A percentile compares a stretch with the other conserved stretches of the same genome.
These are phyloP conservation scores for Apodemus speciosus DNA, from an alignment of 2,113 vertebrate genomes.

Conservation along the genomic window DNA sequence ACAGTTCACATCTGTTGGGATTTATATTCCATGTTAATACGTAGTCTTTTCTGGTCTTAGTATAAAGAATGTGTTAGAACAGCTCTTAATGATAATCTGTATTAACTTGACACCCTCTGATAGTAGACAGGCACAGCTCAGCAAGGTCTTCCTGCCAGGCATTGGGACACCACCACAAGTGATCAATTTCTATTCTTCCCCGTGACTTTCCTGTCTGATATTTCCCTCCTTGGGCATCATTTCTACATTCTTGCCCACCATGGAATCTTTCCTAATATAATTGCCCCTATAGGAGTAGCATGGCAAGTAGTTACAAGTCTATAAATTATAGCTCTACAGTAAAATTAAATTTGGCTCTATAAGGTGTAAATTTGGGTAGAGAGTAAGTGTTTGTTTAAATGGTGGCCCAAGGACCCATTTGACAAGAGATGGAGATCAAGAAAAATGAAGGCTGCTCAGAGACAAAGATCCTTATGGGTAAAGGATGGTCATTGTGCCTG, in stretches of 20 bases:
- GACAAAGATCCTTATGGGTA: neutral
- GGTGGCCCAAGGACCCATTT: neutral
- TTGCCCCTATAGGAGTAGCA: neutral
- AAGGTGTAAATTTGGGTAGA: neutral
- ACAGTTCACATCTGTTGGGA: neutral
- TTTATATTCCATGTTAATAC: slow-evolving; percentile 41
- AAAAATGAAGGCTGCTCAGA: neutral
- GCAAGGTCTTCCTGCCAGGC: neutral
- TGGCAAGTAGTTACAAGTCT: neutral
- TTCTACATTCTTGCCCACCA: neutral
- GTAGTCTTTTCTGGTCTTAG: slow-evolving; percentile 32
- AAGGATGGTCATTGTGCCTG: neutral
- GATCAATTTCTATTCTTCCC: neutral
- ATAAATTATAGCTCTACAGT: neutral
- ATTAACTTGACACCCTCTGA: neutral
- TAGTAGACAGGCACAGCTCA: neutral
- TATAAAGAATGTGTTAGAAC: slow-evolving; percentile 24
- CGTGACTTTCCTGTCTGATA: neutral
- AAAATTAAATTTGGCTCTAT: slow-evolving; percentile 8
- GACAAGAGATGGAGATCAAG: neutral
- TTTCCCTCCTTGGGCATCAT: neutral
- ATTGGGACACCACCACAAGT: neutral
- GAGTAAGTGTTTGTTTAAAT: slow-evolving; percentile 30
- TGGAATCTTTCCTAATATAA: neutral
- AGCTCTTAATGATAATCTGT: neutral